Percentiles rank a stretch among this genome's conserved stretches.
Evolutionary conservation across 2,888 invertebrate genomes (phyloP).

Genomic region (Heliconius aoede): DNA sequence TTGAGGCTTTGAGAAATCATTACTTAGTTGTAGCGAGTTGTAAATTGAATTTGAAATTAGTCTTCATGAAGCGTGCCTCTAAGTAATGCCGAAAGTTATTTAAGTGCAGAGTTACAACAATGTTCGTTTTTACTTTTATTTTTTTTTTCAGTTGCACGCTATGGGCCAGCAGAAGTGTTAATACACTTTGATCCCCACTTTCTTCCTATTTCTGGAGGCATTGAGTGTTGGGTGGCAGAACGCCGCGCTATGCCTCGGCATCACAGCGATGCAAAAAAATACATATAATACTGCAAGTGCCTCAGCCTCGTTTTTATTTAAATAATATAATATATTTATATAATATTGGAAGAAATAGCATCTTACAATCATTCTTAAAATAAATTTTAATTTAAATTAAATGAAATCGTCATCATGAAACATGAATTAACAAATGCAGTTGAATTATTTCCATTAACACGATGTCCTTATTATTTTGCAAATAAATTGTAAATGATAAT

Average conservation of each 20-base stretch:
- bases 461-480: too few relatives aligned
- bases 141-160: background rate
- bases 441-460: too few relatives aligned
- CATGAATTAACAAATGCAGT: too few relatives aligned
- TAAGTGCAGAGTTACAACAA: constrained; percentile 29
- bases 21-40: constrained; percentile 37
- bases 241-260: background rate
- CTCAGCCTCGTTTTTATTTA: too few relatives aligned
- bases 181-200: background rate
- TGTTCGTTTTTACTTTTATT: background rate
- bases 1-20: constrained; percentile 36
- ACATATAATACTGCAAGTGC: too few relatives aligned
- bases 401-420: too few relatives aligned
- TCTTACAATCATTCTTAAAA: too few relatives aligned
- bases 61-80: constrained; percentile 34
- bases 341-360: too few relatives aligned
- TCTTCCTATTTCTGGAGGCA: background rate
- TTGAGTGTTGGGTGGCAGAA: background rate
- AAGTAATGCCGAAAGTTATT: constrained; percentile 56
- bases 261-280: background rate
- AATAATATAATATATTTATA: too few relatives aligned
- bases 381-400: too few relatives aligned
- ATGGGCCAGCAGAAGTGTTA: background rate
- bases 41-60: constrained; percentile 35
- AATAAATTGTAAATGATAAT: too few relatives aligned